Conservation (phyloP, 2,797 vertebrate species). For the Dryobates pubescens region DNA sequence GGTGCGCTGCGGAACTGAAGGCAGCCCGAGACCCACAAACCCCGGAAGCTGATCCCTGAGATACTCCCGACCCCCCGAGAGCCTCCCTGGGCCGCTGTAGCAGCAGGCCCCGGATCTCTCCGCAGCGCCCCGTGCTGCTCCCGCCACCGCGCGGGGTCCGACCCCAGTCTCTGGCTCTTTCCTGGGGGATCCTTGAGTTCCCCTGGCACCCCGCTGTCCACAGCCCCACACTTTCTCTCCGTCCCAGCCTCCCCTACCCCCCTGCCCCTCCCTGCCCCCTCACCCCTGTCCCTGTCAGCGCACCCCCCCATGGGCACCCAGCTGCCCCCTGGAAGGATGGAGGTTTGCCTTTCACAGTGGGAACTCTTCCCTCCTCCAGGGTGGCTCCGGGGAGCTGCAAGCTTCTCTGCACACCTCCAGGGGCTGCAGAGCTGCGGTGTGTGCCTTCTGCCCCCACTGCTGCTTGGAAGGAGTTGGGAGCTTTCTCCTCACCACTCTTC, state of each 20-base stretch:
- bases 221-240: not conserved
- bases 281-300: not conserved
- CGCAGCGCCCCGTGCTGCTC: not conserved
- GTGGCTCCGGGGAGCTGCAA: not conserved
- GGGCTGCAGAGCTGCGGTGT: not conserved
- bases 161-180: no score
- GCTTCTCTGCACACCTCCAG: not conserved
- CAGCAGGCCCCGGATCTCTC: no score
- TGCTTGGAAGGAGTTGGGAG: not conserved
- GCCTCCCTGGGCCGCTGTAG: not conserved
- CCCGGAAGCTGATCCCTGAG: no score
- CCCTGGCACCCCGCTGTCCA: not conserved
- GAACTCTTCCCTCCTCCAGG: not conserved
- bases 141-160: not conserved
- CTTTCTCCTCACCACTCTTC: not conserved
- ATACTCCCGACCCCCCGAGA: accelerated
- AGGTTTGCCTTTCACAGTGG: accelerated
- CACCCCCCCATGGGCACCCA: not conserved
- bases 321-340: no score
- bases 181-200: no score
- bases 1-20: no score
- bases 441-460: not conserved
- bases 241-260: not conserved
- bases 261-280: not conserved
- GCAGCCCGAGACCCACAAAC: not conserved